Evolutionary conservation across 2,797 vertebrate genomes (phyloP).

Genomic region (Megaceryle alcyon): DNA sequence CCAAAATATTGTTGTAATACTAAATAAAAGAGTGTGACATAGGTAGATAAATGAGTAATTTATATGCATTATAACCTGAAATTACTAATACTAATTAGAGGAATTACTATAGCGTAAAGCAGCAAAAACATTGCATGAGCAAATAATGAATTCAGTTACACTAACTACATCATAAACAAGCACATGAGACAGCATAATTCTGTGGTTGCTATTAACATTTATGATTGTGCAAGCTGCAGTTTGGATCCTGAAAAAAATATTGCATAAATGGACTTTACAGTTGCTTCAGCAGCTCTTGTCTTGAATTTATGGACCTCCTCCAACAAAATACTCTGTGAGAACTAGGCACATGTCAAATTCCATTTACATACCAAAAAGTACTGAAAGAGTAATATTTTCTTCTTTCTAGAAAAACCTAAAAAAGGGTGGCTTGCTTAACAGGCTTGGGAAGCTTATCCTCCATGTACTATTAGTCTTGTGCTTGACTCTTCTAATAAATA

Average conservation of each 20-base stretch:
- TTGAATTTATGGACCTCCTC: neutral
- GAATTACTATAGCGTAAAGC: neutral
- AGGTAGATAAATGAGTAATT: neutral
- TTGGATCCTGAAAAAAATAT: neutral
- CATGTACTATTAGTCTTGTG: constrained; percentile 85
- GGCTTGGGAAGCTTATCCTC: constrained; percentile 86
- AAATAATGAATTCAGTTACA: constrained; percentile 30
- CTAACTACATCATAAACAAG: neutral
- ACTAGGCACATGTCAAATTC: neutral
- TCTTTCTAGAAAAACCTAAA: constrained; percentile 86
- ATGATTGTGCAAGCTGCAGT: neutral
- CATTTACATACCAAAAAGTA: neutral
- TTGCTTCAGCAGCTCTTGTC: neutral
- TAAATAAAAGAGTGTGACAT: neutral
- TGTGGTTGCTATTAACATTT: neutral
- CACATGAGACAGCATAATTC: neutral
- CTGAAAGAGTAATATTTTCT: constrained; percentile 31
- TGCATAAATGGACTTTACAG: neutral
- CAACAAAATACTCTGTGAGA: neutral
- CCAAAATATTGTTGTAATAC: neutral
- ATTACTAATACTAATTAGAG: constrained; percentile 9
- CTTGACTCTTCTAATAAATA: constrained; percentile 89
- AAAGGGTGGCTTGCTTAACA: constrained; percentile 81
- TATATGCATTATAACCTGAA: neutral
- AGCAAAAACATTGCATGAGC: constrained; percentile 7